Evolutionary conservation across 2,113 vertebrate genomes (phyloP), one percentile per base, ranked within the genome.

Genomic region (Phyllostomus discolor): DNA sequence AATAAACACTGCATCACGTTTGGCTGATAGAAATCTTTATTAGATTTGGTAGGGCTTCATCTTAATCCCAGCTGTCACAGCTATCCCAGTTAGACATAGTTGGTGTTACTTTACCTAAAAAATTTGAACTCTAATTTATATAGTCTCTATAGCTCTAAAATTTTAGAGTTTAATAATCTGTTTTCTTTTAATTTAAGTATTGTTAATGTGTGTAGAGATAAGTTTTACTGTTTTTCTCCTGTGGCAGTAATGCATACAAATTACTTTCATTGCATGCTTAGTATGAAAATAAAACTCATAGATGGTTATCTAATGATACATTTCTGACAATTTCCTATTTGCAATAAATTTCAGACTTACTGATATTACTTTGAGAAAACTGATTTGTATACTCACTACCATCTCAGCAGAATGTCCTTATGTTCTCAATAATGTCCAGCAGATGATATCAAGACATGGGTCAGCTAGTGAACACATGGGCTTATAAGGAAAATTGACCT

Each of bases 261-360:
- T 83, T 15, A 17, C 97, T 98, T 98, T 96, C 83, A 50, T 95
- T 66, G 92, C 95, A 97, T 90, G 24, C 66, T 98, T 90, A 94
- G 64, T 98, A 69, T 59, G 96, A 95, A 98, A 98, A 50, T 89
- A 79, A 90, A 85, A 98, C 94, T 92, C 95, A 46, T 88, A 81
- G 95, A 88, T 96, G 94, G 91, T 88, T 96, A 96, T 97, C 97
- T 96, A 98, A 96, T 97, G 67, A 82, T 92, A 54, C 69, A 64
- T 97, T 67, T 94, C 79, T 92, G 96, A 97, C 54, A 50, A 82
- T 90, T 90, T 64, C 62, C 9, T 90, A 79, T 90, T 96, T 97
- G 97, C 0, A 0, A 92, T 87, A 82, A 82, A 86, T 96, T 97
- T 98, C 84, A 96, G 85, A 86, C n/a, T 80, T 38, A 96, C 86